Percentiles rank a stretch among this genome's conserved stretches.
Conservation (phyloP, 2,797 vertebrate species). For the Lepus townsendii region DNA sequence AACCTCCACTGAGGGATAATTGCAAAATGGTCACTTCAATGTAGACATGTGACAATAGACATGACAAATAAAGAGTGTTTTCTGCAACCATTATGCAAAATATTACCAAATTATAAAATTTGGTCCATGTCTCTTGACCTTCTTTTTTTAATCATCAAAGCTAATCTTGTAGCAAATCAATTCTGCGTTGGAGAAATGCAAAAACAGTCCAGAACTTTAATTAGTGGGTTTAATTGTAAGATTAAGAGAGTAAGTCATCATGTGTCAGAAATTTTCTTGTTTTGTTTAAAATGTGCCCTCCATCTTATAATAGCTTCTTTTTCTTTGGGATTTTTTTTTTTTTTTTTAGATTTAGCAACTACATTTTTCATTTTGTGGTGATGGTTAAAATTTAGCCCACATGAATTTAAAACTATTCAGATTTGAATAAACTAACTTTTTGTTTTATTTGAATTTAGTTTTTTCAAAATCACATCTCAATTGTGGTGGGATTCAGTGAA, state of each 20-base stretch:
- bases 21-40: neutral
- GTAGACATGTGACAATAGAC: neutral
- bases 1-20: neutral
- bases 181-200: constrained; percentile 54
- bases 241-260: constrained; percentile 21
- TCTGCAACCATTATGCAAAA: neutral
- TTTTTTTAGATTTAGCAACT: constrained; percentile 3
- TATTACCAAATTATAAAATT: constrained; percentile 8
- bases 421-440: constrained; percentile 23
- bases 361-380: neutral
- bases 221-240: constrained; percentile 58
- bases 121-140: neutral
- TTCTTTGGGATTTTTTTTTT: neutral
- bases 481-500: neutral
- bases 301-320: neutral
- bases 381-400: neutral
- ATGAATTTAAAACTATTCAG: neutral
- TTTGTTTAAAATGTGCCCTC: constrained; percentile 31
- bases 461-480: constrained; percentile 20
- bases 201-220: constrained; percentile 53
- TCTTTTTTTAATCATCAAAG: neutral
- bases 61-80: neutral
- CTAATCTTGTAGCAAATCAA: constrained; percentile 42
- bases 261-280: constrained; percentile 23
- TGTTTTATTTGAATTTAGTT: neutral